phyloP scores from a whole-genome alignment of 2,113 vertebrate species.

The Telmatochromis sp. region DNA sequence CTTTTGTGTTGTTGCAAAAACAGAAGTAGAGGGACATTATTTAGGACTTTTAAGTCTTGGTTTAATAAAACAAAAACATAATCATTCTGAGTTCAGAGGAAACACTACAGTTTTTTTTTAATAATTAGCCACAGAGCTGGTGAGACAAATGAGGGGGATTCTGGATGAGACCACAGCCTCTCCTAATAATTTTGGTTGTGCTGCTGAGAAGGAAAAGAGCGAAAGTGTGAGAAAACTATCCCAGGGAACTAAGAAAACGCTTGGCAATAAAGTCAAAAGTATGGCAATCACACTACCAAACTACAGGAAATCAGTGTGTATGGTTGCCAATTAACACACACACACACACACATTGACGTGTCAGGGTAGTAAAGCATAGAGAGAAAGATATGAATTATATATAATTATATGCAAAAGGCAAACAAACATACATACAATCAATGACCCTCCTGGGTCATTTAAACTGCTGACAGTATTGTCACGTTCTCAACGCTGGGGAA shows the following conservation, averaged over 20 bases:
- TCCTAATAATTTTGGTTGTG: constrained; percentile 53
- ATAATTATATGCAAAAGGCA: constrained; percentile 31
- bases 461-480: neutral
- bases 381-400: constrained; percentile 26
- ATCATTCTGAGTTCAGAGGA: neutral
- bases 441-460: neutral
- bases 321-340: neutral
- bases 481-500: constrained; percentile 18
- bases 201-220: constrained; percentile 33
- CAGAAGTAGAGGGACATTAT: neutral
- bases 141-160: neutral
- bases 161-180: neutral
- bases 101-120: neutral
- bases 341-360: neutral
- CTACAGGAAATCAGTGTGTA: neutral
- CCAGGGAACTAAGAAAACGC: neutral
- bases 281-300: neutral
- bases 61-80: neutral
- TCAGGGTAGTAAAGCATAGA: constrained; percentile 9
- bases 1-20: constrained; percentile 6
- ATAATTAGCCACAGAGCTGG: neutral
- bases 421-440: constrained; percentile 27
- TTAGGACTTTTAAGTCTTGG: neutral
- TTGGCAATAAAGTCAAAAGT: neutral
- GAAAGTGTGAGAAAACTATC: neutral